Evolutionary conservation across 2,888 invertebrate species (phyloP), one percentile per base, ranked within the genome.

Genomic region (Orthosia gracilis): DNA sequence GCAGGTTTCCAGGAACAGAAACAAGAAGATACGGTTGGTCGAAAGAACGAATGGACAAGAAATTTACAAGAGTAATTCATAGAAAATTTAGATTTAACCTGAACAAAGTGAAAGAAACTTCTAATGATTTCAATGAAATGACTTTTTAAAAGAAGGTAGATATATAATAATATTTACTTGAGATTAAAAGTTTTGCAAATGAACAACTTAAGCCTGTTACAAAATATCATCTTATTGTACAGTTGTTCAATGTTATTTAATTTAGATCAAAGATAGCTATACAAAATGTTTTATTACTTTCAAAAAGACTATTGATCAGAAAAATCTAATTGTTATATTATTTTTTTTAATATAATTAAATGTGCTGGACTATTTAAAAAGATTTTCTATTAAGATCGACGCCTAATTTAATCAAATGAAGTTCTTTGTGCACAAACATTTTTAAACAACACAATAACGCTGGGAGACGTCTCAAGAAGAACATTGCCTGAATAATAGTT

Each of bases 401-500:
- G 21, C 58, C 11, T 69, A 76, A 82, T 75, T 82, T 26, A 72
- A 86, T 76, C 26, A 75, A 72, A 73, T 73, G 74, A 69, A 57
- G 50, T 78, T 78, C 31, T 77, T 77, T 73, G 72, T 75, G 31
- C 26, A 62, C 59, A 70, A 69, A 77, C 64, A 70, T 73, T 78
- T 82, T 75, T 69, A 77, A 78, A 84, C 78, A 84, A 82, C 70
- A 80, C 59, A 86, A 87, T 87, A 80, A 80, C 75, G 64, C 57
- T 73, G 45, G 58, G 64, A 83, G 78, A 85, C 80, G 74, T 80
- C 80, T 80, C 75, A 57, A 70, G 74, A 83, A 85, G 80, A 87
- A 85, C 75, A 84, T 79, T 77, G 69, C 40, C 83, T 80, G 82
- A 85, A 84, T 84, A 84, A 88, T 87, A 87, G 85, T 88, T 85